Evolutionary conservation across 2,113 vertebrate genomes (phyloP), one percentile per base, ranked within the genome.

Genomic region (Cyprinodon variegatus): DNA sequence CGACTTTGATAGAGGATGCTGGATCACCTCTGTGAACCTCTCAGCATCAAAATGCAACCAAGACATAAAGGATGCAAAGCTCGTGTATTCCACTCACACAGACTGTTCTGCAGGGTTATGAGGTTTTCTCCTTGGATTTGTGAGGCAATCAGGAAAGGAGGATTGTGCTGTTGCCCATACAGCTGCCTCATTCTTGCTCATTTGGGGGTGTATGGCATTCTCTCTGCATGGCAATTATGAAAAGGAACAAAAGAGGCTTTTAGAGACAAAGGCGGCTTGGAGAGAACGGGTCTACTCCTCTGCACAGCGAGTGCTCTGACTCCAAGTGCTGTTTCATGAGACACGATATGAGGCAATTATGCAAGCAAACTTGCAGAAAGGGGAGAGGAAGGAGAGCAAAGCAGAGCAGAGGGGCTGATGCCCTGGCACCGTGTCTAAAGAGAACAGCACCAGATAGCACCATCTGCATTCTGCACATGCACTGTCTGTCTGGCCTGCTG

Each of bases 181-280:
- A 86, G 85, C 88, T 80, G 81, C 79, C 70, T 48, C 20, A 63
- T 82, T 72, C 76, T 60, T 65, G 73, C 70, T 85, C 83, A 70
- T 83, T 74, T 75, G 82, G 82, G 83, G 88, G 62, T 57, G 83
- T 71, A 76, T 62, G 63, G 77, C 64, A 70, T 88, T 89, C 85
- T 87, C 72, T 82, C 81, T 57, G 82, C 83, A 84, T 84, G 76
- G 87, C 78, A 88, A 91, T 93, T 88, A 85, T 86, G 84, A 82
- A 68, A 57, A 57, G 65, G 73, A 91, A 90, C 83, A 86, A 91
- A 88, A 86, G 82, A 61, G 79, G 68, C 75, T 84, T 89, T 90
- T 86, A 83, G 72, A 85, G 74, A 90, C 85, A 84, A 83, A 83
- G 70, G 79, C 57, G 17, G 83, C 70, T 70, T 57, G 76, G 83